phyloP scores from a whole-genome alignment of 64 coral and sea anemone genomes.

The Stylophora pistillata region DNA sequence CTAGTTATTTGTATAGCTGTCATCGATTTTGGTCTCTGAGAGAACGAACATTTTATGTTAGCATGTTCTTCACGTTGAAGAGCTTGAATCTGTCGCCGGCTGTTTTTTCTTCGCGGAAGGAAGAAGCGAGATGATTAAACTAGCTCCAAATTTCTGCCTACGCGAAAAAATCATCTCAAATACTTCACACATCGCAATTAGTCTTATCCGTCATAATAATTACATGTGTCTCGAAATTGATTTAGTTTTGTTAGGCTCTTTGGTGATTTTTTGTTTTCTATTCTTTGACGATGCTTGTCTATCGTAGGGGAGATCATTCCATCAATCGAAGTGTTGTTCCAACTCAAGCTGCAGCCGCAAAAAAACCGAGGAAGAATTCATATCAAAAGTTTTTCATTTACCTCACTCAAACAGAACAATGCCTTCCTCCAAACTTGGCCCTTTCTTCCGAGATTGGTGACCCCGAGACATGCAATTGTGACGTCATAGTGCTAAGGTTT shows the following conservation, averaged over 20 bases:
- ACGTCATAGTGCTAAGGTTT: conserved; percentile 59
- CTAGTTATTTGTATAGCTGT: conserved; percentile 1
- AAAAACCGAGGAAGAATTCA: not conserved
- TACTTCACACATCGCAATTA: too few species aligned
- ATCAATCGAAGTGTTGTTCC: too few species aligned
- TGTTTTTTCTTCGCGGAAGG: not conserved
- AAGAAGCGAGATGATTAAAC: too few species aligned
- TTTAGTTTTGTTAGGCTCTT: too few species aligned
- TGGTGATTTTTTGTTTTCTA: too few species aligned
- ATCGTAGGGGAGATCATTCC: too few species aligned
- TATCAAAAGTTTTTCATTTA: conserved; percentile 38
- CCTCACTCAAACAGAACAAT: conserved; percentile 40
- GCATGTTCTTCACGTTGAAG: conserved; percentile 21
- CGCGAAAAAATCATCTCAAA: too few species aligned
- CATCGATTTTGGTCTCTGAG: not conserved
- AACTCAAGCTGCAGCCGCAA: not conserved
- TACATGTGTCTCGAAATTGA: too few species aligned
- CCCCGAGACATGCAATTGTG: conserved; percentile 37
- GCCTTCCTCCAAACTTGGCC: not conserved
- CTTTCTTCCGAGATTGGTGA: conserved; percentile 12
- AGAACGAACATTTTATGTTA: conserved; percentile 1
- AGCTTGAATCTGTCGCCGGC: conserved; percentile 2
- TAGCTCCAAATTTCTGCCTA: too few species aligned
- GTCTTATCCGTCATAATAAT: too few species aligned
- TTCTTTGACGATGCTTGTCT: too few species aligned